Percentiles rank a stretch among this genome's conserved stretches.
Conservation (phyloP, 2,113 vertebrate genomes). For the Centrocercus urophasianus region DNA sequence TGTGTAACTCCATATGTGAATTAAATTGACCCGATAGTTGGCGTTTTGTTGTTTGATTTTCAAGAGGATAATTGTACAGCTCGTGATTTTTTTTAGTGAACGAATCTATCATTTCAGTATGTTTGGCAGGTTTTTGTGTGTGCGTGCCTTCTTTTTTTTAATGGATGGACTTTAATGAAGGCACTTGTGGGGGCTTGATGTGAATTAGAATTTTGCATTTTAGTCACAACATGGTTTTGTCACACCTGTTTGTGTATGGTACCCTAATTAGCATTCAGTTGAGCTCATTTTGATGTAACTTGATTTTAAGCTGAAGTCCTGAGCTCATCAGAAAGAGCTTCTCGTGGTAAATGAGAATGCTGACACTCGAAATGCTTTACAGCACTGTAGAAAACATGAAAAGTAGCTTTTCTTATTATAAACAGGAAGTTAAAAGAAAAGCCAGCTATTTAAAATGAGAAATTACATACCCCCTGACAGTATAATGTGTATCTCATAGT, state of each 20-base stretch:
- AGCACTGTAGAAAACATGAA: constrained; percentile 63
- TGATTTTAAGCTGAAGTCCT: constrained; percentile 70
- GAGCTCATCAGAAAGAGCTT: constrained; percentile 72
- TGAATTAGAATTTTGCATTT: constrained; percentile 10
- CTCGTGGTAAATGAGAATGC: constrained; percentile 67
- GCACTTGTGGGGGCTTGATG: neutral
- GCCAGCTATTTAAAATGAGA: constrained; percentile 53
- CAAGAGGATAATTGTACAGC: neutral
- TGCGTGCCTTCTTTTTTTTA: neutral
- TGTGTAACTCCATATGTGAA: neutral
- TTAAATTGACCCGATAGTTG: neutral
- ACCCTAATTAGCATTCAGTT: constrained; percentile 61
- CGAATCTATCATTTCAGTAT: neutral
- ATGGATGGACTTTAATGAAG: constrained; percentile 3
- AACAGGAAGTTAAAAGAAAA: constrained; percentile 65
- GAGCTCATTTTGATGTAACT: constrained; percentile 70
- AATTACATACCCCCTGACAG: constrained; percentile 6
- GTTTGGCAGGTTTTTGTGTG: neutral
- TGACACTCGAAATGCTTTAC: constrained; percentile 54
- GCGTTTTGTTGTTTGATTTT: neutral
- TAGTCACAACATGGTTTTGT: constrained; percentile 38
- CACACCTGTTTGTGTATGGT: constrained; percentile 44
- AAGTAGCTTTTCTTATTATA: constrained; percentile 53
- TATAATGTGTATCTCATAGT: neutral
- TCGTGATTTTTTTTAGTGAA: neutral